Percentiles rank a stretch among this genome's conserved stretches.
These are phyloP conservation scores for Hydriomena furcata DNA, from an alignment of 2,888 invertebrate genomes.

Conservation along the genomic window DNA sequence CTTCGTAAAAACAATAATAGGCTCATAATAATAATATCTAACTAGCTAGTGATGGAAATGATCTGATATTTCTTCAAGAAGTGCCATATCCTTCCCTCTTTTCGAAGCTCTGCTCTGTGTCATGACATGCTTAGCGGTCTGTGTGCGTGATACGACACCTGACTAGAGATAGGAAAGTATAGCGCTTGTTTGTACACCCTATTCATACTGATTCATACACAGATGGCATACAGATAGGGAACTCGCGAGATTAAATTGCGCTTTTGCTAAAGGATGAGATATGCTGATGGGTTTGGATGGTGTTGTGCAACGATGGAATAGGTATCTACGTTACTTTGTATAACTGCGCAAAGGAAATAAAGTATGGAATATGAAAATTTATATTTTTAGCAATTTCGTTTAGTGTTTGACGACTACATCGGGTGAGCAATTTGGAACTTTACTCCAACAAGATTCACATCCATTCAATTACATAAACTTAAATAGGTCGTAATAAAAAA, in stretches of 20 bases:
- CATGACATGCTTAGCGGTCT: conserved; percentile 31
- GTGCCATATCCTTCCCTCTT: conserved; percentile 12
- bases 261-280: conserved; percentile 25
- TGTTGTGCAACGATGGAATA: not conserved
- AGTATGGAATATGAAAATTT: no score
- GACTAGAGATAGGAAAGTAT: conserved; percentile 45
- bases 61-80: not conserved
- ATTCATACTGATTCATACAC: conserved; percentile 56
- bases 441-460: no score
- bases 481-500: no score
- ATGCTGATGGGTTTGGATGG: not conserved
- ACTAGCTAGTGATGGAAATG: no score
- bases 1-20: no score
- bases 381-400: no score
- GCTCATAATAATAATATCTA: no score
- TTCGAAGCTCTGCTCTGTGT: conserved; percentile 17
- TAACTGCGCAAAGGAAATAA: no score
- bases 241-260: conserved; percentile 59
- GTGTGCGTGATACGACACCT: conserved; percentile 54
- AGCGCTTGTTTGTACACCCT: conserved; percentile 56
- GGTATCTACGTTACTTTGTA: no score
- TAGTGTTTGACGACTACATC: no score
- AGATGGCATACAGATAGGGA: conserved; percentile 71
- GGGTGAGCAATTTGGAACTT: no score
- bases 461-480: no score